Base-by-base conservation (phyloP, 2,797 vertebrate species). In the Rhinella marina region DNA sequence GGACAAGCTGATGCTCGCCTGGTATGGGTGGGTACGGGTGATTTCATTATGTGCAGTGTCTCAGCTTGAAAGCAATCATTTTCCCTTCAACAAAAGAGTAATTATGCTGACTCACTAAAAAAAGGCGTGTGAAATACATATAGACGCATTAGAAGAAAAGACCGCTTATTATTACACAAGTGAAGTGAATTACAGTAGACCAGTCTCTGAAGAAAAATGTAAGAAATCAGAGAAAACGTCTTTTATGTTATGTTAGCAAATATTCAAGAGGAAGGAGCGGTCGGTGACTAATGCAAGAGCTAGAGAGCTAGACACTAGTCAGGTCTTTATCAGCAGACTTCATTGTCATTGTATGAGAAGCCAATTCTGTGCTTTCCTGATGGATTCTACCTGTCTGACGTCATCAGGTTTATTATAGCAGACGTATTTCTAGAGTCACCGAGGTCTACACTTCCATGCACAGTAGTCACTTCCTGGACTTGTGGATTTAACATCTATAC, bases 91-190 rank as follows among this genome's bases (percentile, higher is more conserved):
- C 73, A 85, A 78, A 76, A 84, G 29, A 16, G 29, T 61, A 73
- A 77, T 77, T 87, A 82, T 62, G 66, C 78, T 87, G 86, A 87
- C 66, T 87, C 70, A 75, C 7, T 59, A 14, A 80, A 85, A 32
- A 81, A 86, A 86, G 76, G 29, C 76, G 70, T 48, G 27, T 7
- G 23, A 17, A n/a, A 61, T 84, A 48, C 9, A 11, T 10, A n/a
- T 48, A 29, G 27, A n/a, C 7, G 11, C 50, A 48, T 75, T 11
- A 75, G n/a, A 56, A 56, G 7, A 84, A 41, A 23, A n/a, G 68
- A 23, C 64, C 21, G 41, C 21, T 75, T 17, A 16, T 73, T 41
- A 48, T 48, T 75, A 62, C 59, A 32, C 27, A 75, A 21, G 27
- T n/a, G 27, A 19, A 32, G 9, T 56, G 27, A 19, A 56, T 23